Conservation (phyloP, 2,113 vertebrate genomes). For the Nematolebias whitei region DNA sequence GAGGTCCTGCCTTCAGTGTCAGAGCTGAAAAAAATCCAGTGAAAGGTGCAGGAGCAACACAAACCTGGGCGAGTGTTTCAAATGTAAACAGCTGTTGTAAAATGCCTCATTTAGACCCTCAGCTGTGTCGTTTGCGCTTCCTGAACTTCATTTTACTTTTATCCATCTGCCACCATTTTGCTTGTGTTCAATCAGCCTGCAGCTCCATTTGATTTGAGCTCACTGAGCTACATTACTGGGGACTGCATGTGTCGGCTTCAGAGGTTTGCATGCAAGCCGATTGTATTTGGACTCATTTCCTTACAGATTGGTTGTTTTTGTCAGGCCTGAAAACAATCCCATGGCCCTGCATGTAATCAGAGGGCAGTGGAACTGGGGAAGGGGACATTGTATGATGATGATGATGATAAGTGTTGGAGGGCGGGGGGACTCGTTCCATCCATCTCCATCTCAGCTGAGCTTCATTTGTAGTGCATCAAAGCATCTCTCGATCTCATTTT, state of each 20-base stretch:
- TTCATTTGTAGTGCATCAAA: slow-evolving; percentile 29
- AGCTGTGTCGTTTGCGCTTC: too few species aligned
- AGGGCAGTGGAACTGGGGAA: slow-evolving; percentile 1
- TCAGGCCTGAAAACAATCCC: slow-evolving; percentile 19
- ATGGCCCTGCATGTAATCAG: not conserved
- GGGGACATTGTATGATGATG: not conserved
- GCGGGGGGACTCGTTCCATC: not conserved
- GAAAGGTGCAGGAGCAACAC: too few species aligned
- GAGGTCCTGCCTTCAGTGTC: too few species aligned
- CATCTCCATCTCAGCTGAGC: slow-evolving; percentile 8
- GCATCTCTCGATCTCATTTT: slow-evolving; percentile 25
- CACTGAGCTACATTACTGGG: not conserved
- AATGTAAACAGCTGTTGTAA: too few species aligned
- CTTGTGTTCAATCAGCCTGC: not conserved
- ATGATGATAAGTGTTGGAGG: not conserved
- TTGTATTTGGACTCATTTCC: slow-evolving; percentile 36
- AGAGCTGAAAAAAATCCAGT: too few species aligned
- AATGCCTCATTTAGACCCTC: not conserved
- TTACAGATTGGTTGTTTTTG: slow-evolving; percentile 26
- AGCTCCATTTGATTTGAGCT: not conserved
- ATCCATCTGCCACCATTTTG: not conserved
- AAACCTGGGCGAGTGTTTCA: too few species aligned
- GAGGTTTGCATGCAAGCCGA: slow-evolving; percentile 14
- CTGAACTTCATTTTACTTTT: not conserved
- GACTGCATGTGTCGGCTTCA: not conserved